Percentiles rank a stretch among this genome's conserved stretches.
These are phyloP conservation scores for Bombus superbus DNA, from an alignment of 1,140 invertebrate species.

Conservation along the genomic window DNA sequence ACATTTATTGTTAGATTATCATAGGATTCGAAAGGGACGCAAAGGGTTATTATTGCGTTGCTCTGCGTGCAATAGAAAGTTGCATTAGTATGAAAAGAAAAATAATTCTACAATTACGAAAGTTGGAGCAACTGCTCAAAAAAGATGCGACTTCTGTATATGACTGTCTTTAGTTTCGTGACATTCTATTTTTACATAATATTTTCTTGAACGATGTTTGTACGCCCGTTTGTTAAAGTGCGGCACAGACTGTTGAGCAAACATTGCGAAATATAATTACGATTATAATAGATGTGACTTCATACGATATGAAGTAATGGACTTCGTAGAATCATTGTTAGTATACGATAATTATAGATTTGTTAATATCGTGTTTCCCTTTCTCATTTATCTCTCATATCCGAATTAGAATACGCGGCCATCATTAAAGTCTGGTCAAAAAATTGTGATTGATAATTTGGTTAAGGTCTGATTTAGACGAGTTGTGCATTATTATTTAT, in stretches of 20 bases:
- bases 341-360: background rate
- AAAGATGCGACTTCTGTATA: background rate
- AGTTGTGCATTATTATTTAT: background rate
- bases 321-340: background rate
- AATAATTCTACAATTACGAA: background rate
- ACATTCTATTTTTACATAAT: background rate
- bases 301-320: background rate
- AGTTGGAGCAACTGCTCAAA: background rate
- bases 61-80: background rate
- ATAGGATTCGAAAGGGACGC: background rate
- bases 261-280: background rate
- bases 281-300: background rate
- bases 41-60: background rate
- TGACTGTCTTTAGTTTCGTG: background rate
- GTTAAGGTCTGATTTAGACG: background rate
- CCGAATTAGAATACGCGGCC: conserved; percentile 1
- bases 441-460: background rate
- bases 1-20: background rate
- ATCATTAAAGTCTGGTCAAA: background rate
- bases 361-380: background rate
- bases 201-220: background rate
- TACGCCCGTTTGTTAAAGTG: background rate
- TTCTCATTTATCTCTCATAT: background rate
- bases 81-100: background rate
- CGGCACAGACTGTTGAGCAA: background rate